A percentile compares a stretch with the other conserved stretches of the same genome.
Evolutionary conservation across 2,113 vertebrate genomes (phyloP).

Genomic region (Halichoerus grypus): DNA sequence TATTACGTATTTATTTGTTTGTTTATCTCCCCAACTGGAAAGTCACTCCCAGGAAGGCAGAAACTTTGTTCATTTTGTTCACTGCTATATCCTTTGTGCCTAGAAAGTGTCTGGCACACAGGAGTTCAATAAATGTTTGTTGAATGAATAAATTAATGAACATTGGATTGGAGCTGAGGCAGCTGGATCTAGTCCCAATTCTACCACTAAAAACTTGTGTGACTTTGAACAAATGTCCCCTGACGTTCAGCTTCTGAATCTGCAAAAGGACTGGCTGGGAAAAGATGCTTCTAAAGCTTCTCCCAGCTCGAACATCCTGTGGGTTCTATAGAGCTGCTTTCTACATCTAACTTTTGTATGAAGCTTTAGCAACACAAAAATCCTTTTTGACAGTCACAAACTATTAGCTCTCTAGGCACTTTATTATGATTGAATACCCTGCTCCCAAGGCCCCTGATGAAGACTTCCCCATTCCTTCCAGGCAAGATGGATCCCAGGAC

Average conservation of each 20-base stretch:
- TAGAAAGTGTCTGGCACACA: neutral
- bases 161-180: neutral
- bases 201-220: neutral
- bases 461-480: neutral
- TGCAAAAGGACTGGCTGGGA: neutral
- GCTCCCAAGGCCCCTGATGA: neutral
- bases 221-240: neutral
- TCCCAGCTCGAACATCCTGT: neutral
- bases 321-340: conserved; percentile 6
- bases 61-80: neutral
- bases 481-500: neutral
- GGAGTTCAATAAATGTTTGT: neutral
- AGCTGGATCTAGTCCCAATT: neutral
- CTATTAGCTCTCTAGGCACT: neutral
- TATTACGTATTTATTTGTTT: neutral
- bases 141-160: neutral
- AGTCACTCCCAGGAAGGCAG: neutral
- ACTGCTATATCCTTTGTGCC: neutral
- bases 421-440: neutral
- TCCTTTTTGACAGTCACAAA: neutral
- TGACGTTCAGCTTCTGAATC: neutral
- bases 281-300: neutral
- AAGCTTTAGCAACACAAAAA: conserved; percentile 8
- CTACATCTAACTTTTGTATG: neutral
- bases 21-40: neutral